These are phyloP conservation scores for Ranitomeya imitator DNA, from an alignment of 2,113 vertebrate genomes.

Conservation along the genomic window DNA sequence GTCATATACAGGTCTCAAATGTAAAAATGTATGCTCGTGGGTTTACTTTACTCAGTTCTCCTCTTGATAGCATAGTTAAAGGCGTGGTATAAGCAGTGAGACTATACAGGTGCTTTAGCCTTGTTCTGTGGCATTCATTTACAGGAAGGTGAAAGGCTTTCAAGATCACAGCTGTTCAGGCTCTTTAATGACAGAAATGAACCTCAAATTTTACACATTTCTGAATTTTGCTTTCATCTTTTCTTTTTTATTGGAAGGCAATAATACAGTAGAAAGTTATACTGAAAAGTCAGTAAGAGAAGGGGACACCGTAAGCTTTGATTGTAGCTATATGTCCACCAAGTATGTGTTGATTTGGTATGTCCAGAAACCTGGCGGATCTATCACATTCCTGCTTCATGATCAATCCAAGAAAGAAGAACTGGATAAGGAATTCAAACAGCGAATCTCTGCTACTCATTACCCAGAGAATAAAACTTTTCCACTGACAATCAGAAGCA, in stretches of 20 bases:
- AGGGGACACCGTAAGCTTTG: background rate
- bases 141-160: slow-evolving; percentile 1
- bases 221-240: background rate
- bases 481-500: slow-evolving; percentile 24
- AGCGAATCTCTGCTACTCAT: slow-evolving; percentile 22
- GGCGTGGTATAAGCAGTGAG: background rate
- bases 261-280: background rate
- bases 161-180: background rate
- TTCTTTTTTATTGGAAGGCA: background rate
- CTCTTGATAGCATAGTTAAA: background rate
- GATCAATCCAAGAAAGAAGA: slow-evolving; percentile 43
- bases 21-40: background rate
- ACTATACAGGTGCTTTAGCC: background rate
- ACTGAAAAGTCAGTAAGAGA: background rate
- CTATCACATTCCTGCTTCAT: slow-evolving; percentile 43
- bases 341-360: slow-evolving; percentile 56
- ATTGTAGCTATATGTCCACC: slow-evolving; percentile 11
- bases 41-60: background rate
- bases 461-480: slow-evolving; percentile 12
- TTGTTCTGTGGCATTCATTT: background rate
- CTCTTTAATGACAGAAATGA: background rate
- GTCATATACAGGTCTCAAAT: background rate
- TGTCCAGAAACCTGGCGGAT: slow-evolving; percentile 9
- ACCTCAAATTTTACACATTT: background rate
- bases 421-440: slow-evolving; percentile 11